Evolutionary conservation across 2,888 invertebrate species (phyloP), one percentile per base, ranked within the genome.

Genomic region (Epiblema foenella): DNA sequence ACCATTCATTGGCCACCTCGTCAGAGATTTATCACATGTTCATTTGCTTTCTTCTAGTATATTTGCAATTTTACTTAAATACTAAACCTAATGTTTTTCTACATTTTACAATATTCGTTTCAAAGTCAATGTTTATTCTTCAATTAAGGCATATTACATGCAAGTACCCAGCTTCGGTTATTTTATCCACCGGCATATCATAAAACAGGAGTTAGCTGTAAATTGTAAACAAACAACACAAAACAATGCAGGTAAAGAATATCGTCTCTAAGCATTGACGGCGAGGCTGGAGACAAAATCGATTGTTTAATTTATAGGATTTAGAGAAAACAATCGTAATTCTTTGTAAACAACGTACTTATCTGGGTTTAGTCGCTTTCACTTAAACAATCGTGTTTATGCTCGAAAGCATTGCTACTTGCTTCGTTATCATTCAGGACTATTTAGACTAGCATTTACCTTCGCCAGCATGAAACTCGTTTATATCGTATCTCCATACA

Each of bases 291-390:
- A 39, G 42, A 12, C 51, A 58, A 52, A 69, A 39, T 17, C 65
- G 54, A 60, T 70, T 65, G 65, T 70, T 46, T 60, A 46, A 65
- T 60, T 70, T 70, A 70, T 70, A 65, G 59, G 65, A 65, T 69
- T 51, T 69, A 52, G 18, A 65, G 51, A 52, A 46, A 69, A 69
- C 58, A 57, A 54, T 52, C 29, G 17, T 52, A 59, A 64, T 52
- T 51, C n/a, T 39, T 37, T 69, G 64, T 69, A 58, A 63, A 54
- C 63, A 56, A 37, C 3, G 39, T 17, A n/a, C 64, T 64, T 52
- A 42, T 4, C n/a, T 2, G 18, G 68, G 29, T 18, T 24, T 46
- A 37, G 58, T 57, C 58, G 59, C 59, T 42, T 59, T 57, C 20
- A 51, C 49, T 37, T 24, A 24, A 24, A 4, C 20, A 5, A 29